Evolutionary conservation across 2,797 vertebrate species (phyloP).

Genomic region (Cheirogaleus major): DNA sequence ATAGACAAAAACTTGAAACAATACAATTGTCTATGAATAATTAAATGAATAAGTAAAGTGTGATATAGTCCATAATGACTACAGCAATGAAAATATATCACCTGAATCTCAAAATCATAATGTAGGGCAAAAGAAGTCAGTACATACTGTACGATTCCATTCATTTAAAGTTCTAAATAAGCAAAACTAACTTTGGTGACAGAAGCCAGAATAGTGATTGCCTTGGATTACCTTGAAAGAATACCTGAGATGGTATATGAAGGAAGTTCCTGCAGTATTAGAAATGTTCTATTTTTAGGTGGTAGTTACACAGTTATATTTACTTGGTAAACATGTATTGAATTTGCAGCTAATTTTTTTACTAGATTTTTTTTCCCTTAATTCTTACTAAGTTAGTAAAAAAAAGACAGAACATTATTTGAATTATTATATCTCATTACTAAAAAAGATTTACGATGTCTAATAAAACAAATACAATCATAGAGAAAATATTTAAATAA

Average conservation of each 20-base stretch:
- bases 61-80: neutral
- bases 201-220: neutral
- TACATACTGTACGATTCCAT: neutral
- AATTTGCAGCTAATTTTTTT: neutral
- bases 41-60: neutral
- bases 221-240: neutral
- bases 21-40: neutral
- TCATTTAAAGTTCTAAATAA: neutral
- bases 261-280: neutral
- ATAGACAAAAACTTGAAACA: neutral
- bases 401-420: neutral
- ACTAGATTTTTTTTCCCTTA: neutral
- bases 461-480: conserved; percentile 44
- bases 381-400: neutral
- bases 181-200: neutral
- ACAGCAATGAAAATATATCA: conserved; percentile 30
- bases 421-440: neutral
- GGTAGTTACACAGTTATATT: neutral
- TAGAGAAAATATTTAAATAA: conserved; percentile 2
- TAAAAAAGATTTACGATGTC: neutral
- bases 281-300: neutral
- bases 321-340: neutral
- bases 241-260: neutral
- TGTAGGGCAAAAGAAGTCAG: neutral
- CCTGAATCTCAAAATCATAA: neutral